phyloP scores from a whole-genome alignment of 2,888 invertebrate species.

The Ectemnius lituratus region DNA sequence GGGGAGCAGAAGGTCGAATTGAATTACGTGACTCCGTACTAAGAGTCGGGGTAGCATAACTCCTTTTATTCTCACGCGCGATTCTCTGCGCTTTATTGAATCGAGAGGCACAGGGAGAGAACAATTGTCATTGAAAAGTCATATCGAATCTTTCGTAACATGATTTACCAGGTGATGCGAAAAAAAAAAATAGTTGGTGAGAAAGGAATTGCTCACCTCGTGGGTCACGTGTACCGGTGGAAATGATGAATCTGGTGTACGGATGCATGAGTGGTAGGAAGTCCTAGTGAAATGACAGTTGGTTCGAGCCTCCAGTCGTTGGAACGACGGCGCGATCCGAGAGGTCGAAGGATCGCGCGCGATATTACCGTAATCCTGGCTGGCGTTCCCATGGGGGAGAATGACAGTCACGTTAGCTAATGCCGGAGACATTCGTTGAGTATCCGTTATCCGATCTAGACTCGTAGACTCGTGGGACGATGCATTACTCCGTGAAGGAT shows the following conservation, averaged over 20 bases:
- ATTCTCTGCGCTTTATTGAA: no score
- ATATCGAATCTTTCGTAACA: background rate
- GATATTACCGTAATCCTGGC: slow-evolving; percentile 55
- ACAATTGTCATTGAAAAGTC: background rate
- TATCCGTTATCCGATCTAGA: slow-evolving; percentile 63
- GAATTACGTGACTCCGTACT: no score
- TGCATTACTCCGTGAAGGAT: slow-evolving; percentile 37
- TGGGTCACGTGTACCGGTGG: no score
- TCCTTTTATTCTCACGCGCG: no score
- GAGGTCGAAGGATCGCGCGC: slow-evolving; percentile 27
- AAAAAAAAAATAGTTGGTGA: no score
- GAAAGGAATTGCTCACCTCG: no score
- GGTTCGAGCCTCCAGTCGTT: slow-evolving; percentile 14
- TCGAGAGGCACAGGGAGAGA: no score
- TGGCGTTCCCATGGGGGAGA: slow-evolving; percentile 43
- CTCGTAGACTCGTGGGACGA: slow-evolving; percentile 62
- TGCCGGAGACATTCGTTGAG: slow-evolving; percentile 46
- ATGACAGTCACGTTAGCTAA: slow-evolving; percentile 61
- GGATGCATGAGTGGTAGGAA: background rate
- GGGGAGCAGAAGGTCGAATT: no score
- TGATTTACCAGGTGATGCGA: no score
- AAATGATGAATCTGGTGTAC: no score
- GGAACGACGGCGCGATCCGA: slow-evolving; percentile 37
- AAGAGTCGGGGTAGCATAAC: no score
- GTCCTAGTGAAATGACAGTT: slow-evolving; percentile 21